A percentile compares a stretch with the other conserved stretches of the same genome.
These are phyloP conservation scores for Proteles cristata DNA, from an alignment of 2,113 vertebrate species.

Conservation along the genomic window DNA sequence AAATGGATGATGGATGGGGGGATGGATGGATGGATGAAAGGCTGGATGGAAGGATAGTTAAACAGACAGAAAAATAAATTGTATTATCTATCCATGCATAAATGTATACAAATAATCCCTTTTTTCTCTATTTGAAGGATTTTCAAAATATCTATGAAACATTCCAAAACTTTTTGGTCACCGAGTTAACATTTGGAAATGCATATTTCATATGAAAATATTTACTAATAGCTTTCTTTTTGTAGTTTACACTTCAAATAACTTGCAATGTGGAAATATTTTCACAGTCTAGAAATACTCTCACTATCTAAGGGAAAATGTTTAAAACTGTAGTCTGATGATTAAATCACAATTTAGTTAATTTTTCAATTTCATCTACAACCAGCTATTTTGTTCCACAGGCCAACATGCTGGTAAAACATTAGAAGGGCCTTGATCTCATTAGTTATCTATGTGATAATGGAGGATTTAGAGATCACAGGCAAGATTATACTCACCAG, in stretches of 20 bases:
- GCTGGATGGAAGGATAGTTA: not conserved
- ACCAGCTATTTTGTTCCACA: not conserved
- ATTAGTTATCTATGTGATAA: not conserved
- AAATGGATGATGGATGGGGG: not conserved
- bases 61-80: not conserved
- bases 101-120: not conserved
- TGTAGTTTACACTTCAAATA: slow-evolving; percentile 54
- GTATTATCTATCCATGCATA: not conserved
- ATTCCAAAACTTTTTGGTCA: slow-evolving; percentile 42
- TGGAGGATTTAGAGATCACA: not conserved
- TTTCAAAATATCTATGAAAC: slow-evolving; percentile 2
- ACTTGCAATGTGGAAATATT: not conserved
- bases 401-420: not conserved
- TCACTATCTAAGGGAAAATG: slow-evolving; percentile 12
- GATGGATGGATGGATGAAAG: not conserved
- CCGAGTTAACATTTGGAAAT: slow-evolving; percentile 47
- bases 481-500: not conserved
- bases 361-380: not conserved
- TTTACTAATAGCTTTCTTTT: slow-evolving; percentile 53
- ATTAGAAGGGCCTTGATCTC: not conserved
- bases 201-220: slow-evolving; percentile 68
- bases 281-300: slow-evolving; percentile 32
- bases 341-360: not conserved
- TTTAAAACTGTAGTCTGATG: slow-evolving; percentile 8
- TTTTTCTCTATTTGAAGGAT: not conserved